Evolutionary conservation across 37 sponge, comb jelly and placozoan species (phyloP).

Genomic region (Lycopodina hypogea): DNA sequence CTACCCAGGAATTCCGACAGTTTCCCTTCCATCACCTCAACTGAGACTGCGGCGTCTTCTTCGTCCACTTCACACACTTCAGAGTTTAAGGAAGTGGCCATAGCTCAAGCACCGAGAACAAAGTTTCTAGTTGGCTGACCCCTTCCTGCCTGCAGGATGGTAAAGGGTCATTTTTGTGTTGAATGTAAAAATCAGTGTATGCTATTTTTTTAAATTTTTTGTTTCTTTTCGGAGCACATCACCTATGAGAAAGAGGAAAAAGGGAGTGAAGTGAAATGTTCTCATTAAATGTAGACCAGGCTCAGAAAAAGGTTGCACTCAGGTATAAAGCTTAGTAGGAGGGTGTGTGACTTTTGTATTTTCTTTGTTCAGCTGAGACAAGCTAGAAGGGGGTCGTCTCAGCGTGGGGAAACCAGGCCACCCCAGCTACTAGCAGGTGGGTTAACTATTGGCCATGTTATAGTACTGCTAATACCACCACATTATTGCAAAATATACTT

Average conservation of each 20-base stretch:
- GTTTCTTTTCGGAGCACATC: too few species aligned
- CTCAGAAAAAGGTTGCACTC: slow-evolving; percentile 24
- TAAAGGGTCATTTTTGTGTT: too few species aligned
- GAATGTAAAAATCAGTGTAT: too few species aligned
- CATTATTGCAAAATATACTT: neutral
- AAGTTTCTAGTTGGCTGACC: neutral
- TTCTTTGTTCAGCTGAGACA: slow-evolving; percentile 29
- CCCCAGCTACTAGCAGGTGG: neutral
- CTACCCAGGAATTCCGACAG: slow-evolving; percentile 35
- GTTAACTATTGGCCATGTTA: neutral
- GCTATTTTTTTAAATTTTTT: too few species aligned
- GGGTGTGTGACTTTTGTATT: neutral
- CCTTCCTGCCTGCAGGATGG: neutral
- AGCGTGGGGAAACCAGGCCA: slow-evolving; percentile 10
- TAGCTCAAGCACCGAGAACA: neutral
- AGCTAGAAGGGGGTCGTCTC: slow-evolving; percentile 41
- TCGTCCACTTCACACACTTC: slow-evolving; percentile 8
- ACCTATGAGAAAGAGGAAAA: too few species aligned
- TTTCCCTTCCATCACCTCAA: slow-evolving; percentile 1
- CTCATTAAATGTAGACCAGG: neutral
- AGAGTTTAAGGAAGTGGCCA: neutral
- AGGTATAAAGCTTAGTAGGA: neutral
- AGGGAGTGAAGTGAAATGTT: neutral
- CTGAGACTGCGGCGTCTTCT: slow-evolving; percentile 9
- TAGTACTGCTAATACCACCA: neutral